These are phyloP conservation scores for Saturnia pavonia DNA, from an alignment of 2,888 invertebrate species.

Conservation along the genomic window DNA sequence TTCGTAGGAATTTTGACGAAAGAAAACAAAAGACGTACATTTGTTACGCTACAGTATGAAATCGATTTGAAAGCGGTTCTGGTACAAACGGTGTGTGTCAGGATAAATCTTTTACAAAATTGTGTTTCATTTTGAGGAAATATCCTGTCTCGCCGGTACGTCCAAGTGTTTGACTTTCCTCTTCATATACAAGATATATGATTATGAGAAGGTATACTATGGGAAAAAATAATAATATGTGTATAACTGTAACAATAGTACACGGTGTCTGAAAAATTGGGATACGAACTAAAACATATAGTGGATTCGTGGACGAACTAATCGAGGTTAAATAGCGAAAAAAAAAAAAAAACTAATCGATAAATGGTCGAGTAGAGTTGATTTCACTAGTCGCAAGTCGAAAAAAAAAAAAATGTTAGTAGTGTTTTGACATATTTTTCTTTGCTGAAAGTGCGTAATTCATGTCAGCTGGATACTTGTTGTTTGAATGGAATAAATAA, in stretches of 20 bases:
- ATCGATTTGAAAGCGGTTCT: slow-evolving; percentile 43
- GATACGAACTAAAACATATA: slow-evolving; percentile 76
- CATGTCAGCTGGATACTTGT: slow-evolving; percentile 79
- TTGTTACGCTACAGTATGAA: slow-evolving; percentile 59
- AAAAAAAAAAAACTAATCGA: slow-evolving; percentile 68
- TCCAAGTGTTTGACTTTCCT: slow-evolving; percentile 53
- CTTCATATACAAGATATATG: slow-evolving; percentile 72
- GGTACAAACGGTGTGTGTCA: slow-evolving; percentile 2
- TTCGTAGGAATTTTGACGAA: slow-evolving; percentile 56
- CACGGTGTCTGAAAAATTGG: slow-evolving; percentile 68
- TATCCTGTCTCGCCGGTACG: slow-evolving; percentile 41
- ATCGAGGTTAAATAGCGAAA: slow-evolving; percentile 67
- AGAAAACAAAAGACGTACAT: slow-evolving; percentile 32
- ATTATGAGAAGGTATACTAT: slow-evolving; percentile 51
- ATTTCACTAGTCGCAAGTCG: slow-evolving; percentile 82
- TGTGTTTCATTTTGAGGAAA: slow-evolving; percentile 28
- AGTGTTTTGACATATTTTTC: slow-evolving; percentile 84
- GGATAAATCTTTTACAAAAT: not conserved
- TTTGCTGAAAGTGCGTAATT: slow-evolving; percentile 83
- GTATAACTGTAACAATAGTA: slow-evolving; percentile 47
- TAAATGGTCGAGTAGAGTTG: slow-evolving; percentile 82
- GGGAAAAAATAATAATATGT: slow-evolving; percentile 34
- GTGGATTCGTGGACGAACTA: slow-evolving; percentile 77
- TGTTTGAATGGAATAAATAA: slow-evolving; percentile 59
- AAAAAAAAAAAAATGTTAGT: slow-evolving; percentile 76